Base-by-base conservation (phyloP, 35 echinoderm and acorn worm species). In the Apostichopus californicus region DNA sequence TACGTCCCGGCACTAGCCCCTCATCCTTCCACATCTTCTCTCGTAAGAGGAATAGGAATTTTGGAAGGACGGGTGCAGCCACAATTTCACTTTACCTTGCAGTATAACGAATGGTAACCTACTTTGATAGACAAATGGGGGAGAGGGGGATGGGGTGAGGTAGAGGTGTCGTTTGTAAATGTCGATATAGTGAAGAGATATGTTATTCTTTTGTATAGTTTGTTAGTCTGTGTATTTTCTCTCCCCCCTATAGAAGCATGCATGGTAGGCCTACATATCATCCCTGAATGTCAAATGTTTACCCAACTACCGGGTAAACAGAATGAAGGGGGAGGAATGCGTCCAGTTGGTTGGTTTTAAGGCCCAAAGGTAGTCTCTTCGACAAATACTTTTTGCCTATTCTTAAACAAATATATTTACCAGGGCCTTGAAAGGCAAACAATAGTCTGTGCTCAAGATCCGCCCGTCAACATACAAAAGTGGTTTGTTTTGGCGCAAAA, bases 401-500 rank as follows among this genome's bases (percentile, higher is more conserved):
- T 85, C 81, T 85, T 59, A 58, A 85, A 85, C 81, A 85, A 85
- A 85, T 85, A 85, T 59, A 85, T 85, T 85, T 85, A 58, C 81
- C 57, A 85, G 57, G 81, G 81, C 57, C 81, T 85, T 85, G 81
- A 9, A 85, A 59, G 81, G 81, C 81, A 85, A 85, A 85, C 81
- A 85, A 85, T 58, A 85, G 81, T 23, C 6, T 85, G 81, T 56
- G 17, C 81, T 85, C 81, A 13, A 85, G 81, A 58, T 85, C 57
- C 57, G 8, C 56, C 81, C 81, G 81, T 85, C 81, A 58, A 85
- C 81, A 85, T 20, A 85, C 81, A 85, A 85, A 85, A 85, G 81
- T 85, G 81, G 81, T 85, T 85, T 85, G 81, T 85, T 85, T 85
- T 85, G 81, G 81, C 81, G 81, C 54, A 85, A 85, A 85, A 85